phyloP scores from a whole-genome alignment of 1,140 invertebrate genomes.

The Coenobita brevimanus region DNA sequence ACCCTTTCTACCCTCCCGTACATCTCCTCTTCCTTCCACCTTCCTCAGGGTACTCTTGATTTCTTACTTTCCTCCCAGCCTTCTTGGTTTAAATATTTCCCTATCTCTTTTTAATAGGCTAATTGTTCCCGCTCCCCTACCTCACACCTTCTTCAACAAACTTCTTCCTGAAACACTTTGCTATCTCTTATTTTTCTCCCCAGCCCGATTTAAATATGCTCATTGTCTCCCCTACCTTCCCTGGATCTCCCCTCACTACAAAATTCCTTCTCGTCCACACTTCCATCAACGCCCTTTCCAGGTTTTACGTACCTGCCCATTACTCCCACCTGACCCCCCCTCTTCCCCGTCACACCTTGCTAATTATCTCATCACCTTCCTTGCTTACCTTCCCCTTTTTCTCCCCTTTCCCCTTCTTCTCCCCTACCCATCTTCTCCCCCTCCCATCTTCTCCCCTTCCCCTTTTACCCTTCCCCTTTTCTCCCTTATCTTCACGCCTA shows the following conservation, averaged over 20 bases:
- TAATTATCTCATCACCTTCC: not conserved
- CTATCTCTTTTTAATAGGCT: too few species aligned
- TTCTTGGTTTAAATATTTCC: too few species aligned
- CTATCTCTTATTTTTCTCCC: not conserved
- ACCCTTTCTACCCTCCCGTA: too few species aligned
- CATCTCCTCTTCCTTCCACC: too few species aligned
- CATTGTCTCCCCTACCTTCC: not conserved
- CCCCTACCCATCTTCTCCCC: not conserved
- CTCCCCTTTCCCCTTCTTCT: not conserved
- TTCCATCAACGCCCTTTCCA: not conserved
- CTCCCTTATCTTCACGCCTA: constrained; percentile 2
- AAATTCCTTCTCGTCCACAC: too few species aligned
- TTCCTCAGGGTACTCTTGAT: too few species aligned
- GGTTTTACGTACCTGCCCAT: not conserved
- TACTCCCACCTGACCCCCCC: not conserved
- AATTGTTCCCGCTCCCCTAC: not conserved
- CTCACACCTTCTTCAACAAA: not conserved
- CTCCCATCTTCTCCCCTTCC: not conserved
- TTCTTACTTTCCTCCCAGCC: too few species aligned
- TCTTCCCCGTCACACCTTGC: not conserved
- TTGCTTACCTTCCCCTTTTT: not conserved
- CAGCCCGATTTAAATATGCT: not conserved
- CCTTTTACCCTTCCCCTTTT: not conserved
- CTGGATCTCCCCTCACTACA: too few species aligned
- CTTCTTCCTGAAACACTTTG: not conserved